phyloP scores from a whole-genome alignment of 2,113 vertebrate genomes.

The Suricata suricatta region DNA sequence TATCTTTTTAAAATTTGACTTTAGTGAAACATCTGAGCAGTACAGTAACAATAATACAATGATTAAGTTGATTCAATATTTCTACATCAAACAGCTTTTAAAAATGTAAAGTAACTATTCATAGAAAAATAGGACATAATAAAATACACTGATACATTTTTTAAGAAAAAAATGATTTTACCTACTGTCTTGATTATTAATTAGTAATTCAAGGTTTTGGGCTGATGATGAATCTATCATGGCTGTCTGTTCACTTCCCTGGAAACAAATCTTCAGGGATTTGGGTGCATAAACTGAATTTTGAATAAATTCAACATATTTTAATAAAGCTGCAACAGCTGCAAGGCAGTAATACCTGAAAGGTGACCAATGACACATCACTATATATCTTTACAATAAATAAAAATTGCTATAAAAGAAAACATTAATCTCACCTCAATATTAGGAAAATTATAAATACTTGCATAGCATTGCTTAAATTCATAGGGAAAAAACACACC shows the following conservation, averaged over 20 bases:
- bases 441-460: conserved; percentile 33
- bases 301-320: conserved; percentile 97
- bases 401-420: not conserved
- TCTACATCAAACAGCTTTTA: not conserved
- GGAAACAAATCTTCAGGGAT: conserved; percentile 95
- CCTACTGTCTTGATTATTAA: conserved; percentile 95
- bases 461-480: conserved; percentile 32
- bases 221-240: conserved; percentile 97
- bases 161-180: conserved; percentile 78
- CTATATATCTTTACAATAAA: conserved; percentile 28
- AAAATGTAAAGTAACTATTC: conserved; percentile 13
- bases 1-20: conserved; percentile 26
- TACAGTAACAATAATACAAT: not conserved
- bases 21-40: conserved; percentile 32
- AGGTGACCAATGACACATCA: conserved; percentile 58
- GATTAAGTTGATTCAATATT: conserved; percentile 26
- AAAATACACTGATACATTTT: not conserved
- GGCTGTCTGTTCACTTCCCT: conserved; percentile 95
- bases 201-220: conserved; percentile 93
- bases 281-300: conserved; percentile 94
- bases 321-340: conserved; percentile 94
- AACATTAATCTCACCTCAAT: conserved; percentile 21
- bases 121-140: not conserved
- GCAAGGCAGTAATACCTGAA: conserved; percentile 97
- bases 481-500: not conserved